A percentile compares a stretch with the other conserved stretches of the same genome.
Evolutionary conservation across 2,113 vertebrate genomes (phyloP).

Genomic region (Anarhynchus alexandrinus): DNA sequence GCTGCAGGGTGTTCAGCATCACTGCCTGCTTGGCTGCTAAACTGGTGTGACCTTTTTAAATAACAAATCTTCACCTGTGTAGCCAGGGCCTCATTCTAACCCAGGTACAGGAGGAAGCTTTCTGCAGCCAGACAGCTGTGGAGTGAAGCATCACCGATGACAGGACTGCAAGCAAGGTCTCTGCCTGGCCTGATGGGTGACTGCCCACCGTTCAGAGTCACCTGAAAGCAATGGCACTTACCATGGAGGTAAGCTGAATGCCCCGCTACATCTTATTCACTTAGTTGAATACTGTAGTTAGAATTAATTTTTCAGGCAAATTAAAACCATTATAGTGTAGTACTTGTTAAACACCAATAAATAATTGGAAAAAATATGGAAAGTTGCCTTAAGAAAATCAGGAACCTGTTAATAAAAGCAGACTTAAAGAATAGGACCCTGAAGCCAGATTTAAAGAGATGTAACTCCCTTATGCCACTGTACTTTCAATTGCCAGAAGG

Average conservation of each 20-base stretch:
- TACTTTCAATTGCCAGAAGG: neutral
- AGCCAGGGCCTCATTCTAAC: neutral
- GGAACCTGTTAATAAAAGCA: neutral
- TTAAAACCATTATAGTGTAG: neutral
- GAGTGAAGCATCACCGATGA: neutral
- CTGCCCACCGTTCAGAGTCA: neutral
- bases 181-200: neutral
- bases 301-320: neutral
- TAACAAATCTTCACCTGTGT: neutral
- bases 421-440: neutral
- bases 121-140: neutral
- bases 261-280: neutral
- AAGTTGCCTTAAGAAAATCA: neutral
- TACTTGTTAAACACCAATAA: neutral
- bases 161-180: neutral
- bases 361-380: neutral
- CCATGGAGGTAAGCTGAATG: neutral
- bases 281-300: neutral
- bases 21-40: neutral
- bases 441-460: neutral
- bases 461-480: neutral
- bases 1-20: neutral
- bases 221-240: neutral
- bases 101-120: neutral
- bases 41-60: neutral